Percentiles rank a stretch among this genome's conserved stretches.
Conservation (phyloP, 2,797 vertebrate genomes). For the Micromesistius poutassou region DNA sequence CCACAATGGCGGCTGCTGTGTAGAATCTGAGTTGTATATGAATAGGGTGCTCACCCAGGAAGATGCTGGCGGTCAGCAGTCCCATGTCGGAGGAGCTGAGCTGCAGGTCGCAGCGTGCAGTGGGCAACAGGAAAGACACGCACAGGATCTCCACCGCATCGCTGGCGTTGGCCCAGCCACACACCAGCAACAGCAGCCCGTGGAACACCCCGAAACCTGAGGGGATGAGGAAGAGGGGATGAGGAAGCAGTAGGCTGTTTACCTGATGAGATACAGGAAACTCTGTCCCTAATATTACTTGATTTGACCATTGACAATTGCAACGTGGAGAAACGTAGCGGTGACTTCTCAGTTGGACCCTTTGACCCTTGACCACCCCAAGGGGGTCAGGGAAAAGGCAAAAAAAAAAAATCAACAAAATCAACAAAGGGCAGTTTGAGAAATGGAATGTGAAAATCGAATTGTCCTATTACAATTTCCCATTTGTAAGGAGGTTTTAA, state of each 20-base stretch:
- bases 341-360: too few relatives aligned
- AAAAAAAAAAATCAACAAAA: too few relatives aligned
- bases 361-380: too few relatives aligned
- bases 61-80: constrained; percentile 75
- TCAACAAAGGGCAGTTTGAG: too few relatives aligned
- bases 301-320: too few relatives aligned
- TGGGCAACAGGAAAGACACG: constrained; percentile 77
- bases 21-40: too few relatives aligned
- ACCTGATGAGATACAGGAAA: too few relatives aligned
- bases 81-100: constrained; percentile 75
- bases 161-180: constrained; percentile 79
- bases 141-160: constrained; percentile 78
- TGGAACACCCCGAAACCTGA: constrained; percentile 77
- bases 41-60: constrained; percentile 59
- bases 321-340: too few relatives aligned
- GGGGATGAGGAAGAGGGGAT: not conserved
- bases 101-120: constrained; percentile 65
- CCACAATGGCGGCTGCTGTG: too few relatives aligned
- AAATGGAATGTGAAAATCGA: too few relatives aligned
- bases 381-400: too few relatives aligned
- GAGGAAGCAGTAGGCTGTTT: not conserved
- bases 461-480: not conserved
- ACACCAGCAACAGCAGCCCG: constrained; percentile 66
- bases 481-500: not conserved
- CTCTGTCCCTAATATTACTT: too few relatives aligned